Evolutionary conservation across 2,888 invertebrate genomes (phyloP).

Genomic region (Scotopteryx bipunctaria): DNA sequence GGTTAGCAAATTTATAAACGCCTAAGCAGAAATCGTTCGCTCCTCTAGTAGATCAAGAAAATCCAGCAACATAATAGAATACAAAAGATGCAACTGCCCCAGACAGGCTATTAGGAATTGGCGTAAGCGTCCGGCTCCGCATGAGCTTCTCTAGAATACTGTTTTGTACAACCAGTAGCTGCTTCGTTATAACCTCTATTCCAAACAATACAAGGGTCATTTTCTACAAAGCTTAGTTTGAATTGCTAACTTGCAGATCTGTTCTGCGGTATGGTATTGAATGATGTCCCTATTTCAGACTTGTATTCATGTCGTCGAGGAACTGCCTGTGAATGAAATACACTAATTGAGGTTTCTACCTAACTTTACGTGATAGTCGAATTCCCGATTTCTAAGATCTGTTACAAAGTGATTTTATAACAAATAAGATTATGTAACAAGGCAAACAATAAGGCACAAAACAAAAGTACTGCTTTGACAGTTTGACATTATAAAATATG

Average conservation of each 20-base stretch:
- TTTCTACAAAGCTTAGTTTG: constrained; percentile 27
- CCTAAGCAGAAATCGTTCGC: too few species aligned
- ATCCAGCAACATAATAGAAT: too few species aligned
- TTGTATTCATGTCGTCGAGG: constrained; percentile 32
- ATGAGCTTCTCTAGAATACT: constrained; percentile 44
- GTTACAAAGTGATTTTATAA: too few species aligned
- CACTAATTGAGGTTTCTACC: not conserved
- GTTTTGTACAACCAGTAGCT: constrained; percentile 46
- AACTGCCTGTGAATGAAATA: constrained; percentile 34
- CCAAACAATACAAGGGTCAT: constrained; percentile 40
- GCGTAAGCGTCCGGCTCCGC: constrained; percentile 39
- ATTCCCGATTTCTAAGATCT: too few species aligned
- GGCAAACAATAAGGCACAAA: too few species aligned
- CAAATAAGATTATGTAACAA: too few species aligned
- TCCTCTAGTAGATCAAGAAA: too few species aligned
- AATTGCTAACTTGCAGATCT: constrained; percentile 32
- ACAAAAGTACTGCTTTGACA: too few species aligned
- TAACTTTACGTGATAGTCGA: too few species aligned
- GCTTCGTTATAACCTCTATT: constrained; percentile 34
- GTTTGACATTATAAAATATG: too few species aligned
- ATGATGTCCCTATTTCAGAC: constrained; percentile 67
- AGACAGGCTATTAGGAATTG: constrained; percentile 20
- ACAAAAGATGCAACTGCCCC: not conserved
- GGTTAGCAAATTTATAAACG: too few species aligned
- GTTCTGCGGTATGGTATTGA: constrained; percentile 60